Evolutionary conservation across 2,113 vertebrate species (phyloP).

Genomic region (Forbesichthys papilliferus): DNA sequence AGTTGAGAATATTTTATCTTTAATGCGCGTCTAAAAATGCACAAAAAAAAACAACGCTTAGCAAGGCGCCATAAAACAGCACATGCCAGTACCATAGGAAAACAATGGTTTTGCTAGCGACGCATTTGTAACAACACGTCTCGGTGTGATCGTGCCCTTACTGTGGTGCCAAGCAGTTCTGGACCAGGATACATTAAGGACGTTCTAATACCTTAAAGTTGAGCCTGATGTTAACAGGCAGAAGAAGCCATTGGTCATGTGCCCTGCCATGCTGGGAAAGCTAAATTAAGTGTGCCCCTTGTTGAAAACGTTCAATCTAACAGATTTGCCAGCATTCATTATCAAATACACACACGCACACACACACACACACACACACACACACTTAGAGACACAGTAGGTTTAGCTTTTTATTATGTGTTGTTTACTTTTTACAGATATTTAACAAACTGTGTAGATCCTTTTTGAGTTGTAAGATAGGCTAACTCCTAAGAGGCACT

Average conservation of each 20-base stretch:
- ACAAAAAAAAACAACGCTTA: background rate
- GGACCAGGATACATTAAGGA: conserved; percentile 16
- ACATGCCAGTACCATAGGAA: no score
- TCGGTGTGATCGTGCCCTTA: conserved; percentile 6
- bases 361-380: background rate
- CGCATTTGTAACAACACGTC: no score
- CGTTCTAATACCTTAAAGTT: conserved; percentile 9
- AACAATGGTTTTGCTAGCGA: no score
- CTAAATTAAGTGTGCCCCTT: conserved; percentile 15
- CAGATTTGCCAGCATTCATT: background rate
- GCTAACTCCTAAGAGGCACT: no score
- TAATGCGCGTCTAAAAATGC: no score
- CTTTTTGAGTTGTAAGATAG: no score
- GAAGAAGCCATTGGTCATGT: background rate
- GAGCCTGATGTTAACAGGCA: conserved; percentile 14
- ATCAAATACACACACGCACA: background rate
- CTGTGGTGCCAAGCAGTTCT: conserved; percentile 37
- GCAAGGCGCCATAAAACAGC: background rate
- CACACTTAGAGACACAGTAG: background rate
- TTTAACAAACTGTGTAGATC: background rate
- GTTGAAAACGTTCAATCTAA: background rate
- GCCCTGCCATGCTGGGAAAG: conserved; percentile 27
- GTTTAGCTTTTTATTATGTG: background rate
- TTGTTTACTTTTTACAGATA: background rate
- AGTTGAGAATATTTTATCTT: no score